Percentiles rank a stretch among this genome's conserved stretches.
Conservation (phyloP, 92 coral and sea anemone species). For the Nematostella vectensis region DNA sequence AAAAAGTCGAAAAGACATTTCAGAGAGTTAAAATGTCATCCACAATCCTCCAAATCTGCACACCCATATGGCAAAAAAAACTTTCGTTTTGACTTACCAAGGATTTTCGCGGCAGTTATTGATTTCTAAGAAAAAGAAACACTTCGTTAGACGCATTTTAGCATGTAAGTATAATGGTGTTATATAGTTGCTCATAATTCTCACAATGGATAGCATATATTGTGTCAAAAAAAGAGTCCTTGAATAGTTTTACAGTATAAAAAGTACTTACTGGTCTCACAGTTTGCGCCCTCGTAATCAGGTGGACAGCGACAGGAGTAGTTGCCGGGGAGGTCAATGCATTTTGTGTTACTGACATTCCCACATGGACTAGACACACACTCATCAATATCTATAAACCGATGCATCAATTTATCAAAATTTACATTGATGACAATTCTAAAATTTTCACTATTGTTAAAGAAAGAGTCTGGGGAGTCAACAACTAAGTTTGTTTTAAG, state of each 20-base stretch:
- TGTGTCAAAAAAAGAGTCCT: neutral
- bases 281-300: conserved; percentile 48
- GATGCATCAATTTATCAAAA: neutral
- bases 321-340: conserved; percentile 62
- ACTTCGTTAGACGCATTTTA: too few species aligned
- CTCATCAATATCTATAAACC: conserved; percentile 74
- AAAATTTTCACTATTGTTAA: too few species aligned
- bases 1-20: neutral
- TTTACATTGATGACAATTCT: too few species aligned
- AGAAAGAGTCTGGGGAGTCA: conserved; percentile 1
- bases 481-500: neutral
- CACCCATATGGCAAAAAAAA: too few species aligned
- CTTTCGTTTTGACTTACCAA: conserved; percentile 53
- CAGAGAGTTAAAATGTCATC: too few species aligned
- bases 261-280: conserved; percentile 57
- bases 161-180: too few species aligned
- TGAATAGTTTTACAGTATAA: neutral
- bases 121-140: conserved; percentile 30
- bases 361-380: conserved; percentile 41
- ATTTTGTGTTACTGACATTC: conserved; percentile 7
- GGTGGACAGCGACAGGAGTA: conserved; percentile 37
- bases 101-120: conserved; percentile 42
- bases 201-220: neutral
- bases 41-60: too few species aligned
- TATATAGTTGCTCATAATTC: neutral